A percentile compares a stretch with the other conserved stretches of the same genome.
phyloP scores from a whole-genome alignment of 1,140 invertebrate species.

The Bathynomus jamesi region DNA sequence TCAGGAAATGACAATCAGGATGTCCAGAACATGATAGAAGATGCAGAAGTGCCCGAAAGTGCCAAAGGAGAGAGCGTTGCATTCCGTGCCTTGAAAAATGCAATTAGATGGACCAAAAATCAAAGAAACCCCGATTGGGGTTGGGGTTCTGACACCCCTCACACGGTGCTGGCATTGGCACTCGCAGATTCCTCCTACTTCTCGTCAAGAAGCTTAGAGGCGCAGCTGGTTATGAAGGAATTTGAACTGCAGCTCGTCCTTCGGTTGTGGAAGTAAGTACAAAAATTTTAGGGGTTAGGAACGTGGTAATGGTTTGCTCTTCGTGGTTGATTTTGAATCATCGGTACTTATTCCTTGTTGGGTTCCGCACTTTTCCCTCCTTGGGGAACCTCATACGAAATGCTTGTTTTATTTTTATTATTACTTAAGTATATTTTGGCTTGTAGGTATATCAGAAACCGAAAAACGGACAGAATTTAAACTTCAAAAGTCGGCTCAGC shows the following conservation, averaged over 20 bases:
- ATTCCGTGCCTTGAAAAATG: conserved; percentile 7
- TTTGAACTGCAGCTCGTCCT: conserved; percentile 72
- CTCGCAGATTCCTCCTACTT: conserved; percentile 36
- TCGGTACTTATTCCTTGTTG: neutral
- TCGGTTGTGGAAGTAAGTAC: conserved; percentile 61
- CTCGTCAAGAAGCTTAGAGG: conserved; percentile 48
- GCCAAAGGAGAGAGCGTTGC: neutral
- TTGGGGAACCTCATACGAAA: no score
- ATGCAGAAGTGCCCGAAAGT: neutral
- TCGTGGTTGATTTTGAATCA: neutral
- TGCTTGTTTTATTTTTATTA: neutral
- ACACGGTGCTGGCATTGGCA: conserved; percentile 38
- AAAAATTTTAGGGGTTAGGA: neutral
- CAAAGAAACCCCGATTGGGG: conserved; percentile 33
- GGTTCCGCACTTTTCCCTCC: no score
- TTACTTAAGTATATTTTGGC: no score
- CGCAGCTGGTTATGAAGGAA: conserved; percentile 68
- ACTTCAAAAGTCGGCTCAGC: no score
- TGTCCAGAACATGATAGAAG: neutral
- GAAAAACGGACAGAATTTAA: no score
- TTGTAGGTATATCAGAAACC: no score
- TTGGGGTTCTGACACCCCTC: conserved; percentile 39
- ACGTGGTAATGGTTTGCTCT: neutral
- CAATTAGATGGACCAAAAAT: conserved; percentile 22
- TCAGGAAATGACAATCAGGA: neutral